Evolutionary conservation across 2,888 invertebrate species (phyloP).

Genomic region (Agrenia bidenticulata): DNA sequence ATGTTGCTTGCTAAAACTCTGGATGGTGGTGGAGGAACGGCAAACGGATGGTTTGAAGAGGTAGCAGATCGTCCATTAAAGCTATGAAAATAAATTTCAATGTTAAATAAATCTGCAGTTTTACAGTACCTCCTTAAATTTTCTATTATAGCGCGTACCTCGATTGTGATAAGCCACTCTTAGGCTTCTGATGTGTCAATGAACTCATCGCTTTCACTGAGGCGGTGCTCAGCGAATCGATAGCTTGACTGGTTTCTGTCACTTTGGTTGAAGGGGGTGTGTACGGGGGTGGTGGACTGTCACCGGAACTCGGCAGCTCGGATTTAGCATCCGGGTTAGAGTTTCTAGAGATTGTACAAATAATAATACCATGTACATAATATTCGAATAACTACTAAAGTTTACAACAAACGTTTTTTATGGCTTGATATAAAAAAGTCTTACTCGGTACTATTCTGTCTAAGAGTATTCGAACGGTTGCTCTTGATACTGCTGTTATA

Average conservation of each 20-base stretch:
- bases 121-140: too few species aligned
- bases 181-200: constrained; percentile 1
- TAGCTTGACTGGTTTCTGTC: constrained; percentile 28
- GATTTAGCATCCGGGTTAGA: constrained; percentile 37
- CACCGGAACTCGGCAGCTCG: constrained; percentile 43
- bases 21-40: constrained; percentile 46
- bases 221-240: constrained; percentile 39
- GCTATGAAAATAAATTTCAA: constrained; percentile 18
- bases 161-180: constrained; percentile 36
- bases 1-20: constrained; percentile 32
- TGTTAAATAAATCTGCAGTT: too few species aligned
- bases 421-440: background rate
- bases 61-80: constrained; percentile 37
- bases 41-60: constrained; percentile 23
- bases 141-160: constrained; percentile 25
- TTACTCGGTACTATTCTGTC: constrained; percentile 41
- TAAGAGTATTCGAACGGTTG: constrained; percentile 31
- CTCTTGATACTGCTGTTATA: constrained; percentile 45
- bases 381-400: background rate
- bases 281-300: constrained; percentile 60
- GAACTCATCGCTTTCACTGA: constrained; percentile 38
- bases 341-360: constrained; percentile 24
- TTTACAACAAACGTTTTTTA: constrained; percentile 4
- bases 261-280: constrained; percentile 54
- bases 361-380: background rate